These are phyloP conservation scores for Gasterosteus aculeatus DNA, from an alignment of 2,113 vertebrate genomes.

Conservation along the genomic window DNA sequence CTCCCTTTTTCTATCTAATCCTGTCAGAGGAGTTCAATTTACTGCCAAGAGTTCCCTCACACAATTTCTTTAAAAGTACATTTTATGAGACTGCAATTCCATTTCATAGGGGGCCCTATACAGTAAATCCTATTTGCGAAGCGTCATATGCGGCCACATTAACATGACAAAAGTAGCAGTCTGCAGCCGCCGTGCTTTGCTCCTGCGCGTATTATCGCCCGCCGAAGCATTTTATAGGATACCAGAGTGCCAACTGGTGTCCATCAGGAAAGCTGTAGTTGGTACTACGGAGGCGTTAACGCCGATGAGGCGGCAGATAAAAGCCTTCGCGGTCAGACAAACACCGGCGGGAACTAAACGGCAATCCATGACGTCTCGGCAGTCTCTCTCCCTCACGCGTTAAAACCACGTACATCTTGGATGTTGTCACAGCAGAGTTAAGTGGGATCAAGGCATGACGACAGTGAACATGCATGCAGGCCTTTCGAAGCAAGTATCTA, in stretches of 20 bases:
- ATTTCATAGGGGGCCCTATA: constrained; percentile 77
- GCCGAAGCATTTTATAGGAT: constrained; percentile 71
- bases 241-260: constrained; percentile 57
- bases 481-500: constrained; percentile 28
- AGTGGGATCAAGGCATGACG: constrained; percentile 47
- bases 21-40: constrained; percentile 82
- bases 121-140: constrained; percentile 83
- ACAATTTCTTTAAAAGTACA: constrained; percentile 84
- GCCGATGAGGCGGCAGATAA: constrained; percentile 58
- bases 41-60: constrained; percentile 79
- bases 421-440: constrained; percentile 60
- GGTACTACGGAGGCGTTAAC: constrained; percentile 40
- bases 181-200: constrained; percentile 67
- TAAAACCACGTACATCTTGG: constrained; percentile 40
- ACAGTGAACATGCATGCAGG: constrained; percentile 14
- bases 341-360: constrained; percentile 48
- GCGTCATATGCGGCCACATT: constrained; percentile 79
- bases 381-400: neutral
- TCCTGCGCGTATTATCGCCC: constrained; percentile 72
- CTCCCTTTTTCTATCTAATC: constrained; percentile 71
- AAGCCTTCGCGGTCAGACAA: constrained; percentile 49
- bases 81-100: constrained; percentile 84
- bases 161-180: constrained; percentile 81
- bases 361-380: constrained; percentile 60
- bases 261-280: constrained; percentile 63